Conservation (phyloP, 2,113 vertebrate genomes). For the Hystrix cristata region DNA sequence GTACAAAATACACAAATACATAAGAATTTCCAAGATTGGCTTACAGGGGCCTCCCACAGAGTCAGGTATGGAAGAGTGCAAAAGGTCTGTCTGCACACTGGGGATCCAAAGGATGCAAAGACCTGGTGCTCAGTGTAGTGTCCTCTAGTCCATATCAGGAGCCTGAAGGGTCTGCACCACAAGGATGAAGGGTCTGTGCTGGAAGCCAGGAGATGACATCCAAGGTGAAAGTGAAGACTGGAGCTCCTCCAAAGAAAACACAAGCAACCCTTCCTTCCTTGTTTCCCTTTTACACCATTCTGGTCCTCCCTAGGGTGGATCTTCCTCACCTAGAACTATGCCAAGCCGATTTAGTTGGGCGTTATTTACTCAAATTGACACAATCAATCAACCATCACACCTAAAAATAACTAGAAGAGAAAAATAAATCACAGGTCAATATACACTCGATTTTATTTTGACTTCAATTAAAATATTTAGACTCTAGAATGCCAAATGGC, state of each 20-base stretch:
- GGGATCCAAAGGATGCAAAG: neutral
- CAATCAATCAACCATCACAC: neutral
- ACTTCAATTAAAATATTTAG: slow-evolving; percentile 44
- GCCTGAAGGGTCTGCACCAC: neutral
- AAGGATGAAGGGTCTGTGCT: neutral
- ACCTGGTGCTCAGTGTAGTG: neutral
- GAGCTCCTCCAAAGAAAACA: neutral
- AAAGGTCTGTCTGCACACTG: neutral
- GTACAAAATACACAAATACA: neutral
- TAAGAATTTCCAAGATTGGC: neutral
- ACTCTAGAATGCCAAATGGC: slow-evolving; percentile 19
- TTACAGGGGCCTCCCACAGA: neutral
- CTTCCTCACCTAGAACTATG: neutral
- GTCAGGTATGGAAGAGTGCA: neutral
- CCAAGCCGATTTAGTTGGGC: neutral
- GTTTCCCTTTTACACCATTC: neutral
- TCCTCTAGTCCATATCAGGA: neutral
- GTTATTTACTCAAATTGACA: neutral
- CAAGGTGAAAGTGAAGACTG: neutral
- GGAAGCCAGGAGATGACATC: neutral
- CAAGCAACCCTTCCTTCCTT: neutral
- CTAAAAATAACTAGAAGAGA: slow-evolving; percentile 55
- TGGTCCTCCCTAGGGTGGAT: neutral
- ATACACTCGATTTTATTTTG: slow-evolving; percentile 54
- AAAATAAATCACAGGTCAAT: neutral